Percentiles rank a stretch among this genome's conserved stretches.
These are phyloP conservation scores for Artemisiospiza belli DNA, from an alignment of 2,113 vertebrate genomes.

Conservation along the genomic window DNA sequence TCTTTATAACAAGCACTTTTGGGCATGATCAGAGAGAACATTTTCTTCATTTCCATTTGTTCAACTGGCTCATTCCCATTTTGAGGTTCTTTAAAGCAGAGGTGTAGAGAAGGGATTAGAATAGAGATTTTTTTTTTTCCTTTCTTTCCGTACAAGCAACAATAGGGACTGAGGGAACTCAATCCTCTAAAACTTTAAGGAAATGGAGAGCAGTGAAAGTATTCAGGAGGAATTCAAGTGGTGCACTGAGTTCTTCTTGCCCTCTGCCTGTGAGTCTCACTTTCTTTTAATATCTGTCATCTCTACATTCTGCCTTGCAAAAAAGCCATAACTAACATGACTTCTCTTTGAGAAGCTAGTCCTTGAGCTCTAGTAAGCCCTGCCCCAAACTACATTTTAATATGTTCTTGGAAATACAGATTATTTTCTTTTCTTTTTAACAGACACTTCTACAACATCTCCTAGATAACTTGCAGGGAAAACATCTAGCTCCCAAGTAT, in stretches of 20 bases:
- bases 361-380: background rate
- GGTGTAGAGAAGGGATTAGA: background rate
- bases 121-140: background rate
- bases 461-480: slow-evolving; percentile 67
- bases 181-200: background rate
- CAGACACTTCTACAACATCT: slow-evolving; percentile 80
- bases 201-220: background rate
- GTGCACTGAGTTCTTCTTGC: background rate
- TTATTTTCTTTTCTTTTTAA: slow-evolving; percentile 6
- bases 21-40: background rate
- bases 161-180: background rate
- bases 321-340: background rate
- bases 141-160: background rate
- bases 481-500: slow-evolving; percentile 66
- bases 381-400: background rate
- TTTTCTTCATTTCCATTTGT: background rate
- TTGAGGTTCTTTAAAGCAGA: background rate
- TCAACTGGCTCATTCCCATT: background rate
- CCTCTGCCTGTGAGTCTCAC: background rate
- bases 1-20: background rate
- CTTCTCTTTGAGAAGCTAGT: background rate
- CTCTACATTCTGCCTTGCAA: background rate
- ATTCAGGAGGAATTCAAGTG: background rate
- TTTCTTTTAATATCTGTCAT: background rate
- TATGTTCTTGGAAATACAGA: background rate